phyloP scores from a whole-genome alignment of 2,797 vertebrate species.

The Artibeus jamaicensis region DNA sequence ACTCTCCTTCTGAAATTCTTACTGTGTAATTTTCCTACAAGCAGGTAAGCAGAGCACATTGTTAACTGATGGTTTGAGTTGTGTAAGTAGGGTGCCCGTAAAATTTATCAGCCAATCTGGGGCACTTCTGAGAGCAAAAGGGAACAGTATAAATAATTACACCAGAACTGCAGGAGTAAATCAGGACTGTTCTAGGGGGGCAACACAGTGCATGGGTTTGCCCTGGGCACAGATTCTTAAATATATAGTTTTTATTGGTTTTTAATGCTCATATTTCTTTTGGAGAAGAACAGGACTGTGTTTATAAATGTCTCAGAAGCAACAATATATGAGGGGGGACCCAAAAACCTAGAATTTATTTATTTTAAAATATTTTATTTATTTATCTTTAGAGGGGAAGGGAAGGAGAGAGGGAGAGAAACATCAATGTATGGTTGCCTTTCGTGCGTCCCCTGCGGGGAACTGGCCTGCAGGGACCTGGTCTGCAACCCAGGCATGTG shows the following conservation, averaged over 20 bases:
- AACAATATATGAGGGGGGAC: neutral
- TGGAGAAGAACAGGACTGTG: neutral
- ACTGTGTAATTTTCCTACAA: neutral
- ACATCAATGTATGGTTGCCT: no score
- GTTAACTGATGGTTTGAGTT: neutral
- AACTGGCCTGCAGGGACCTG: no score
- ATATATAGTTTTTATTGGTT: slow-evolving; percentile 7
- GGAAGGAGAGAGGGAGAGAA: no score
- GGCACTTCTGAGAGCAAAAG: neutral
- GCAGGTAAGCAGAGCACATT: neutral
- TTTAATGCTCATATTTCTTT: slow-evolving; percentile 29
- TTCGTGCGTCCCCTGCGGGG: no score
- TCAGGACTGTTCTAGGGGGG: neutral
- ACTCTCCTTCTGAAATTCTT: neutral
- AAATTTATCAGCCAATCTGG: slow-evolving; percentile 1
- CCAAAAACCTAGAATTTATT: no score
- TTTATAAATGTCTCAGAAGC: neutral
- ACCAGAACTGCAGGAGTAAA: neutral
- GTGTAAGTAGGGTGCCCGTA: neutral
- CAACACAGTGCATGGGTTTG: neutral
- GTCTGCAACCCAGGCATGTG: no score
- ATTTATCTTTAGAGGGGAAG: no score
- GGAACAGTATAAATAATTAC: neutral
- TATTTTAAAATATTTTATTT: no score
- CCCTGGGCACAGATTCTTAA: neutral